Conservation (phyloP, 2,113 vertebrate genomes). For the Orcinus orca region DNA sequence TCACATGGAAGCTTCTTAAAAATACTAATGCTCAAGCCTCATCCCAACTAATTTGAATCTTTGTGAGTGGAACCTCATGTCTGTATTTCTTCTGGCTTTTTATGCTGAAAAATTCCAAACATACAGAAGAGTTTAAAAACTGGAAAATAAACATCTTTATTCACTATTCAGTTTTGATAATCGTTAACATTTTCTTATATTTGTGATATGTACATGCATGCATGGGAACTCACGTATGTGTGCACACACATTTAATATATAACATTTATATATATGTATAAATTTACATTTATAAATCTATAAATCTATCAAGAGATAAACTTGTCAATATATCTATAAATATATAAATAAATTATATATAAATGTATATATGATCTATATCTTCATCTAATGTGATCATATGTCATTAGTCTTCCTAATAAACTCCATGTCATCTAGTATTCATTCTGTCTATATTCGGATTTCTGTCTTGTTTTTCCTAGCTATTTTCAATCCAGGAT, state of each 20-base stretch:
- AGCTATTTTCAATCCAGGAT: background rate
- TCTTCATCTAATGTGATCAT: background rate
- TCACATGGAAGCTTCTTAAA: background rate
- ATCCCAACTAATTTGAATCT: background rate
- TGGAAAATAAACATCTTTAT: background rate
- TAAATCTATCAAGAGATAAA: no score
- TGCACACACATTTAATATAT: background rate
- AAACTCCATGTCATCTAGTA: background rate
- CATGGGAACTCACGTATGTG: background rate
- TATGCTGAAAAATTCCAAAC: background rate
- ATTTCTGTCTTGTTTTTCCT: background rate
- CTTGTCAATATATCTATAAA: no score
- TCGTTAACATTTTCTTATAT: background rate
- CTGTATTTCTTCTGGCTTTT: background rate
- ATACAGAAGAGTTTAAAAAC: background rate
- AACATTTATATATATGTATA: background rate
- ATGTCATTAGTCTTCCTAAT: background rate
- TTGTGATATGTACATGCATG: background rate
- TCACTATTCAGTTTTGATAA: background rate
- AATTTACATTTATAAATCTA: background rate
- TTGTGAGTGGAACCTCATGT: background rate
- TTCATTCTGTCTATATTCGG: background rate
- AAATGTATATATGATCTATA: background rate
- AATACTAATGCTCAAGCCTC: background rate
- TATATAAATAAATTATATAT: background rate